These are phyloP conservation scores for Colistium nudipinnis DNA, from an alignment of 2,113 vertebrate species.

Conservation along the genomic window DNA sequence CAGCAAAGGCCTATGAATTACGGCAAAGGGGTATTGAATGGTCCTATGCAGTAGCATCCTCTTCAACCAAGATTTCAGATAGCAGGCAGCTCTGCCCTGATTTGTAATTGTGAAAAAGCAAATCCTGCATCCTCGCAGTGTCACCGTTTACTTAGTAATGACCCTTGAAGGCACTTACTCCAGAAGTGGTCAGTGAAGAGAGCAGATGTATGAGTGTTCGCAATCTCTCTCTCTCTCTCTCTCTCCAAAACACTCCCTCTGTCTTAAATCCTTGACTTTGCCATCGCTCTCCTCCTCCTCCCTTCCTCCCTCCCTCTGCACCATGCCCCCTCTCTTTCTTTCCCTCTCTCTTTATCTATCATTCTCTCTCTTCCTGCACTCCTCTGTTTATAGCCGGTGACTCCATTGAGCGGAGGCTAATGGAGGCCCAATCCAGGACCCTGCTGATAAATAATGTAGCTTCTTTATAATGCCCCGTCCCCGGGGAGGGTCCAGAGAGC, in stretches of 20 bases:
- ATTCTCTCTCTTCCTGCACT: slow-evolving; percentile 69
- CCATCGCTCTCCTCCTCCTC: slow-evolving; percentile 40
- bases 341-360: slow-evolving; percentile 50
- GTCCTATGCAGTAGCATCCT: background rate
- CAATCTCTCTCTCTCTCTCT: slow-evolving; percentile 18
- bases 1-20: too few species aligned
- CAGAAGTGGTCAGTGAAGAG: slow-evolving; percentile 44
- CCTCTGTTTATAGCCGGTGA: slow-evolving; percentile 79
- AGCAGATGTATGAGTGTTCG: slow-evolving; percentile 33
- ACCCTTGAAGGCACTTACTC: slow-evolving; percentile 50
- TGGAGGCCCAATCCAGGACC: slow-evolving; percentile 92
- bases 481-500: slow-evolving; percentile 92
- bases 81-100: slow-evolving; percentile 7
- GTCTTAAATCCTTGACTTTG: slow-evolving; percentile 45
- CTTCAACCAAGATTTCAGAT: too few species aligned
- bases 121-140: slow-evolving; percentile 30
- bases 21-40: background rate
- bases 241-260: slow-evolving; percentile 42
- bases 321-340: slow-evolving; percentile 53
- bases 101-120: slow-evolving; percentile 34
- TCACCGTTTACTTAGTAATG: slow-evolving; percentile 39
- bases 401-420: slow-evolving; percentile 92
- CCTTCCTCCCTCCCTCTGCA: slow-evolving; percentile 49
- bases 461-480: slow-evolving; percentile 94
- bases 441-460: slow-evolving; percentile 99